Conservation (phyloP, 2,797 vertebrate genomes). For the Staurois parvus region DNA sequence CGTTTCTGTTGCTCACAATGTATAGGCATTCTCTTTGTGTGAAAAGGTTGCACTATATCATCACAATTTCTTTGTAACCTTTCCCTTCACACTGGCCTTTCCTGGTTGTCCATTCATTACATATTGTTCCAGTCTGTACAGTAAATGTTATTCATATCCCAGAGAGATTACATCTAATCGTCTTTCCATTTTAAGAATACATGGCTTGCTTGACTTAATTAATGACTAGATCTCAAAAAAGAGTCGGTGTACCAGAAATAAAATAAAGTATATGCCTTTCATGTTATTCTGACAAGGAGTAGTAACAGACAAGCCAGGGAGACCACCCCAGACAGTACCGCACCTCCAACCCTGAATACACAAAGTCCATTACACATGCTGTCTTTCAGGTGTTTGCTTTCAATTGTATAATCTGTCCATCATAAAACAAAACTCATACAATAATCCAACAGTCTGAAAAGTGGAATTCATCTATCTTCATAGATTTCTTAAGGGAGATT, state of each 20-base stretch:
- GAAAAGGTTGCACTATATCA: not conserved
- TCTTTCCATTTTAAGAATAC: not conserved
- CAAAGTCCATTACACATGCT: too few species aligned
- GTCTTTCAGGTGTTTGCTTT: too few species aligned
- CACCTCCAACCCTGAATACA: too few species aligned
- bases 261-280: not conserved
- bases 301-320: too few species aligned
- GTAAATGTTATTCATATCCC: not conserved
- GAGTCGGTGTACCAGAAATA: not conserved
- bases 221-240: not conserved
- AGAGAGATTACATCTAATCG: not conserved
- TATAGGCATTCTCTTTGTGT: not conserved
- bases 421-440: too few species aligned
- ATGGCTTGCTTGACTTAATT: not conserved
- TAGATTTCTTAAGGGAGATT: too few species aligned
- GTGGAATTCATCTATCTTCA: too few species aligned
- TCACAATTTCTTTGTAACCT: not conserved
- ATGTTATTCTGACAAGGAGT: not conserved
- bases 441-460: too few species aligned
- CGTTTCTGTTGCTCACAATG: not conserved
- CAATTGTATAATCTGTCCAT: too few species aligned
- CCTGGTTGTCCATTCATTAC: not conserved
- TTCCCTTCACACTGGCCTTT: not conserved
- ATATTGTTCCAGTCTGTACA: not conserved
- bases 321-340: too few species aligned